Percentiles rank a stretch among this genome's conserved stretches.
Evolutionary conservation across 1,140 invertebrate species (phyloP).

Genomic region (Drosophila murphyi): DNA sequence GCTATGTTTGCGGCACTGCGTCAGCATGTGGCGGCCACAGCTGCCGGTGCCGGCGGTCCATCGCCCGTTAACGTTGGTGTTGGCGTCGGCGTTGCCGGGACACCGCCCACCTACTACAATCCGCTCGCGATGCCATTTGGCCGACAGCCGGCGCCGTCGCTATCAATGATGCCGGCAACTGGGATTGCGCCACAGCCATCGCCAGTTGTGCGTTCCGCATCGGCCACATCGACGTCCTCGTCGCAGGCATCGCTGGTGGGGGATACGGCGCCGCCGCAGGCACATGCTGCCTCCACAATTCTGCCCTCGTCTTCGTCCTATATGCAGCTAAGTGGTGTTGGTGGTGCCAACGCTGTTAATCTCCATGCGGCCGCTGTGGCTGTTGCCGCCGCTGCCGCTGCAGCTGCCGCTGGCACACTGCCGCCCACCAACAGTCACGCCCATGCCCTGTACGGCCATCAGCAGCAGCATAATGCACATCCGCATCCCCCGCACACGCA

Average conservation of each 20-base stretch:
- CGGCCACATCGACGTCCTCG: slow-evolving; percentile 79
- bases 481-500: background rate
- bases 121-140: slow-evolving; percentile 66
- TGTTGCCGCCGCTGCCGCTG: slow-evolving; percentile 59
- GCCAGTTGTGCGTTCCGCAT: slow-evolving; percentile 76
- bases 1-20: slow-evolving; percentile 71
- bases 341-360: slow-evolving; percentile 62
- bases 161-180: slow-evolving; percentile 70
- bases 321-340: slow-evolving; percentile 52
- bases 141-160: slow-evolving; percentile 45
- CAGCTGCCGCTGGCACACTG: slow-evolving; percentile 28
- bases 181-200: slow-evolving; percentile 73
- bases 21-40: slow-evolving; percentile 65
- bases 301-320: slow-evolving; percentile 70
- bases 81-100: slow-evolving; percentile 39
- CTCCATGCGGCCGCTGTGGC: slow-evolving; percentile 66
- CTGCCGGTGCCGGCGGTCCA: background rate
- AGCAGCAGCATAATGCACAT: slow-evolving; percentile 25
- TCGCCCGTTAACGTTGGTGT: slow-evolving; percentile 12
- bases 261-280: slow-evolving; percentile 78
- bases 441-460: slow-evolving; percentile 55
- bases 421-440: slow-evolving; percentile 46
- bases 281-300: slow-evolving; percentile 74
- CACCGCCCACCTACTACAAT: slow-evolving; percentile 73
- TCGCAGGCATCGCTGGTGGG: slow-evolving; percentile 75